Conservation (phyloP, 2,113 vertebrate genomes). For the Bettongia penicillata region DNA sequence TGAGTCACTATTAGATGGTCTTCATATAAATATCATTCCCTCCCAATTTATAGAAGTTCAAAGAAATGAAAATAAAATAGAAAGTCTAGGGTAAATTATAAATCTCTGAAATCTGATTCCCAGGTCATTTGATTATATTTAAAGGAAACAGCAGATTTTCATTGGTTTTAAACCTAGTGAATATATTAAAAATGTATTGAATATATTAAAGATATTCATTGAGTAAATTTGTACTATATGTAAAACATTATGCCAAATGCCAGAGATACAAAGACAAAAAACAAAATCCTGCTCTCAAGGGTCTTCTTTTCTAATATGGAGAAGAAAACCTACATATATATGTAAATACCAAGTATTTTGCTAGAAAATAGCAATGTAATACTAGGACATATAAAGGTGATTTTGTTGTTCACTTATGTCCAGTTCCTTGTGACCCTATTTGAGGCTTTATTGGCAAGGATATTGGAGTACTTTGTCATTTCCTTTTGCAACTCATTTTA, state of each 20-base stretch:
- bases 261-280: neutral
- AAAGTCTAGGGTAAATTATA: constrained; percentile 21
- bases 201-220: neutral
- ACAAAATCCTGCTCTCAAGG: neutral
- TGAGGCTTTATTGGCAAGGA: neutral
- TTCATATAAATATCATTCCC: constrained; percentile 55
- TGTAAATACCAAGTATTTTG: neutral
- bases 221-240: neutral
- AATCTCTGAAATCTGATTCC: constrained; percentile 22
- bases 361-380: neutral
- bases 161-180: neutral
- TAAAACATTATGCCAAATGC: neutral
- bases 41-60: constrained; percentile 31
- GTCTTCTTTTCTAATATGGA: neutral
- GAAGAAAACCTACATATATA: neutral
- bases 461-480: neutral
- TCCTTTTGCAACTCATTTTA: neutral
- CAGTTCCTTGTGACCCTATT: neutral
- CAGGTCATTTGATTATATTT: constrained; percentile 19
- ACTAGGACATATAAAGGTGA: neutral
- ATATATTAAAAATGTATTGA: neutral
- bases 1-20: constrained; percentile 51
- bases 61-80: constrained; percentile 52
- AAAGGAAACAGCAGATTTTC: neutral
- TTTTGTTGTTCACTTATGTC: neutral